Base-by-base conservation (phyloP, 1,140 invertebrate genomes). In the Bombyx mandarina region DNA sequence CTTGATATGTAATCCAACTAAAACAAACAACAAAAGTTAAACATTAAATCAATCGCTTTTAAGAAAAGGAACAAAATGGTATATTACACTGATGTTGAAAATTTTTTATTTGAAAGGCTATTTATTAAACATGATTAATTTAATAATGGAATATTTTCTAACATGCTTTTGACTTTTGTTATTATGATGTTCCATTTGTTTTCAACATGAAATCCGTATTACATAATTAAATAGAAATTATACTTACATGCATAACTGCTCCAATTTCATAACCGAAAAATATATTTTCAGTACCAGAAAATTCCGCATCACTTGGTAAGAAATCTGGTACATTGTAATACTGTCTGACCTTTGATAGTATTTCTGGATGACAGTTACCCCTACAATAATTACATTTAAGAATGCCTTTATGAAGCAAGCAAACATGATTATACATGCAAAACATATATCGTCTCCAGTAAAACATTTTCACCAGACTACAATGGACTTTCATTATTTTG, bases 201-300 rank as follows among this genome's bases (percentile, higher is more conserved):
- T 35, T 35, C 4, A 35, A 35, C 26, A 1, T 35, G 2, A 35
- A 35, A 35, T 5, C 26, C 26, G 22, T 22, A 22, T 50, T 50
- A 22, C n/a, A 26, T 7, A 4, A 42, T 51, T 35, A 35, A 26
- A 51, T 8, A 35, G 22, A 35, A 42, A 43, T 55, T 22, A 22
- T 10, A 56, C 63, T 90, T 90, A 98, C 96, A 89, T 98, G 97
- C 93, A 98, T 94, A 45, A 95, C 92, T 46, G 96, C 96, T 61
- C 96, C 97, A 79, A 95, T 93, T 67, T 97, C 94, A 70, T 95
- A 96, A 54, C 95, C 95, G 91, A 98, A 94, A 77, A 99, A 97
- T 64, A 98, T 94, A 90, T 97, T 98, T 89, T 98, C 97, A 52
- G 94, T 93, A 56, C 93, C 92, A 51, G 96, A 94, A 65, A 94